A percentile compares a stretch with the other conserved stretches of the same genome.
Evolutionary conservation across 2,888 invertebrate species (phyloP).

Genomic region (Apodemia hepburni): DNA sequence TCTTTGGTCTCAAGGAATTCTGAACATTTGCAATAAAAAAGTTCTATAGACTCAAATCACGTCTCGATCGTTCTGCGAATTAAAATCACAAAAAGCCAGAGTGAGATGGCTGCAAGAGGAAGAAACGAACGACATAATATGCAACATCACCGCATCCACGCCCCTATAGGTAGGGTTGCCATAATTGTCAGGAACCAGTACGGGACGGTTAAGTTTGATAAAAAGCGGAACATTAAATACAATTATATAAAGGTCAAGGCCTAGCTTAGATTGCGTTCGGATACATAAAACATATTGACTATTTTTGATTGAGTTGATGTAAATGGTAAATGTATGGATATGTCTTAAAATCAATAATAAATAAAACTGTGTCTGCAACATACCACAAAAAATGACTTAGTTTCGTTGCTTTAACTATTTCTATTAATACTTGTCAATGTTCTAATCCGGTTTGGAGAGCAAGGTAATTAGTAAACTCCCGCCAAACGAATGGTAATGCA

Average conservation of each 20-base stretch:
- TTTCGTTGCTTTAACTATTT: too few species aligned
- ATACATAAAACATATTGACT: background rate
- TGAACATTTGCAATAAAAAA: conserved; percentile 65
- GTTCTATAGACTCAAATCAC: conserved; percentile 71
- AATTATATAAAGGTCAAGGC: background rate
- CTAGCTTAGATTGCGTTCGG: background rate
- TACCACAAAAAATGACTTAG: too few species aligned
- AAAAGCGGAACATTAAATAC: background rate
- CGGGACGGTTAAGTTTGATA: background rate
- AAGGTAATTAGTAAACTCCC: too few species aligned
- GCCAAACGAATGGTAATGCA: too few species aligned
- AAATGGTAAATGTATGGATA: too few species aligned
- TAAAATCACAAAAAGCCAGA: conserved; percentile 78
- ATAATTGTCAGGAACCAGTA: background rate
- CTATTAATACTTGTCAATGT: too few species aligned
- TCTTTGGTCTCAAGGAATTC: conserved; percentile 62
- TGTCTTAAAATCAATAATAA: too few species aligned
- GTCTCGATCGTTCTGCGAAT: conserved; percentile 74
- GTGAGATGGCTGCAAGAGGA: conserved; percentile 45
- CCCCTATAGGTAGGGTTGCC: conserved; percentile 51
- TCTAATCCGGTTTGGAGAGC: too few species aligned
- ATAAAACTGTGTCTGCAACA: too few species aligned
- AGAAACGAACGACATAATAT: conserved; percentile 61
- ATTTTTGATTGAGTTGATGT: background rate
- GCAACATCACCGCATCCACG: conserved; percentile 80